phyloP scores from a whole-genome alignment of 2,797 vertebrate genomes.

The Nyctalus aviator region DNA sequence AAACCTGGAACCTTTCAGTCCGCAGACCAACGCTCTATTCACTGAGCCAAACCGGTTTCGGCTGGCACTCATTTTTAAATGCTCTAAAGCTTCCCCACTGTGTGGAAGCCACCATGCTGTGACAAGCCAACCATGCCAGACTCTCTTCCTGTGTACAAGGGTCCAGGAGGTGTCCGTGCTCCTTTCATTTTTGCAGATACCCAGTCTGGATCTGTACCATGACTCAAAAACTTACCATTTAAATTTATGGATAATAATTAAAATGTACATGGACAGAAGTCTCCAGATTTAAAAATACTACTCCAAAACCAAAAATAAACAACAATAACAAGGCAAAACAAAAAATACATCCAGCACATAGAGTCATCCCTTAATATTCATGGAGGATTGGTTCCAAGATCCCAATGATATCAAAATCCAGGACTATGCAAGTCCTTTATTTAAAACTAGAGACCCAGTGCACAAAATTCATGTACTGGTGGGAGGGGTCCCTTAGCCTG shows the following conservation, averaged over 20 bases:
- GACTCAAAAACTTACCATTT: background rate
- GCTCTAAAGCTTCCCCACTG: background rate
- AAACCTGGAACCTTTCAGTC: too few species aligned
- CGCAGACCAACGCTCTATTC: too few species aligned
- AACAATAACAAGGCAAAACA: background rate
- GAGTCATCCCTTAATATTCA: background rate
- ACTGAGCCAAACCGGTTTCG: too few species aligned
- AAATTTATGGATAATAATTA: background rate
- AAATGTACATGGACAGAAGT: background rate
- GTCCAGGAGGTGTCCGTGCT: background rate
- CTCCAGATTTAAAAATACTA: background rate
- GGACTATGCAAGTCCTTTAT: background rate
- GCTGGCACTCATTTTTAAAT: background rate
- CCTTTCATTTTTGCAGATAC: background rate
- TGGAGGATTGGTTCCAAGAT: background rate
- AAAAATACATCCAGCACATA: background rate
- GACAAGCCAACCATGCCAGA: background rate
- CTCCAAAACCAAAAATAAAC: background rate
- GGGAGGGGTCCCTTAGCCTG: too few species aligned
- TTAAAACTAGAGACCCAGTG: background rate
- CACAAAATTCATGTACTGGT: too few species aligned
- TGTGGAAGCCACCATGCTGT: background rate
- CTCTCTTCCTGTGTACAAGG: background rate
- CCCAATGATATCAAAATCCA: background rate
- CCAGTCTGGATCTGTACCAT: background rate